These are phyloP conservation scores for human (Homo sapiens) DNA, from an alignment of 2,113 vertebrate species.

Conservation along the genomic window DNA sequence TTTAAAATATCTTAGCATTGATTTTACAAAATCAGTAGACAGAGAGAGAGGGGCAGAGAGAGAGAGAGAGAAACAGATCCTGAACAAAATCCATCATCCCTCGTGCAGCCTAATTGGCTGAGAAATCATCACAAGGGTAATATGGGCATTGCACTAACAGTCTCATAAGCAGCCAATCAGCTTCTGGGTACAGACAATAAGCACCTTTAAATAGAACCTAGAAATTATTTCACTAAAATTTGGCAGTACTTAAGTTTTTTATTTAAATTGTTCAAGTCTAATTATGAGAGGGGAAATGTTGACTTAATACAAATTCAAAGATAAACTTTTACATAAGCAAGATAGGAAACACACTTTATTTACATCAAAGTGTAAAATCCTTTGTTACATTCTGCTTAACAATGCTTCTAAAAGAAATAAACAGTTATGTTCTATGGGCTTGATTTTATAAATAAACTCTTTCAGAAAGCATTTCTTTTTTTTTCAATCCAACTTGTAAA, in stretches of 20 bases:
- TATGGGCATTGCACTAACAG: neutral
- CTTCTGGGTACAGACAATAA: neutral
- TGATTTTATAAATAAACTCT: constrained; percentile 61
- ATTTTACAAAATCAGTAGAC: neutral
- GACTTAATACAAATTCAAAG: constrained; percentile 14
- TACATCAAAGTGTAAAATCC: neutral
- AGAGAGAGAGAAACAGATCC: neutral
- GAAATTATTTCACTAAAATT: neutral
- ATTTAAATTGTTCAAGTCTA: constrained; percentile 24
- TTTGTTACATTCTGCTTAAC: neutral
- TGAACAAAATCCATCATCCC: neutral
- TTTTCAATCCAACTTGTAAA: constrained; percentile 43
- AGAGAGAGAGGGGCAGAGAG: neutral
- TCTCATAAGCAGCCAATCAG: neutral
- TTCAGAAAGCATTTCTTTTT: constrained; percentile 36
- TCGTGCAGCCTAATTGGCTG: neutral
- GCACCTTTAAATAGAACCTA: neutral
- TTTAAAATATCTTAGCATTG: constrained; percentile 15
- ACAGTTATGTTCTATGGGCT: neutral
- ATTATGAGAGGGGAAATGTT: neutral
- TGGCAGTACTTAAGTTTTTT: neutral
- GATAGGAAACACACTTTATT: neutral
- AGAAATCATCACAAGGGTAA: neutral
- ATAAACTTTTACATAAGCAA: constrained; percentile 32
- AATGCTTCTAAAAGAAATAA: constrained; percentile 41